Base-by-base conservation (phyloP, 2,113 vertebrate genomes). In the Oxygymnocypris stewartii region DNA sequence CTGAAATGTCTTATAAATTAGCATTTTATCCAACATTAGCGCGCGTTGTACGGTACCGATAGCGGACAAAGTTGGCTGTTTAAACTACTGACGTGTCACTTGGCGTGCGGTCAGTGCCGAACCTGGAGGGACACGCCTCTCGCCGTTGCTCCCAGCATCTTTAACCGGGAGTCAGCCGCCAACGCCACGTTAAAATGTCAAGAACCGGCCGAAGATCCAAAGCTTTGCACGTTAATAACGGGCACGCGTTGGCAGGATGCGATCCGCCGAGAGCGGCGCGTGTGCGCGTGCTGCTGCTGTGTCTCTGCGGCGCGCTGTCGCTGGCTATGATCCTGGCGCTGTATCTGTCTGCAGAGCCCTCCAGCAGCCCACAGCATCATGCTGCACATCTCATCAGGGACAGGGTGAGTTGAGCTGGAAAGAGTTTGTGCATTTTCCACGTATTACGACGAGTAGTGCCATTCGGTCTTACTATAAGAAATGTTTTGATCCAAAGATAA, bases 281-380 rank as follows among this genome's bases (percentile, higher is more conserved):
- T 16, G 90, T 89, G 31, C 93, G 94, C 28, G 88, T 93, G 0
- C 91, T 95, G 88, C 76, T 95, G 63, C 69, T 93, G 6, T 92
- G 94, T 20, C 90, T 95, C n/a, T 65, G 94, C 84, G 93, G 88
- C n/a, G 88, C 90, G 0, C 88, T 96, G 87, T 83, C 94, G 78
- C 86, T 95, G 84, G 89, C 93, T 2, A 79, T 94, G 86, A 79
- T 93, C 16, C 87, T 96, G 73, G 92, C 93, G 0, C 37, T 94
- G 5, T 94, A 94, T 87, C 84, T 95, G 91, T 93, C 92, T 65
- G 92, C 88, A 54, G 91, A 94, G 63, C 63, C 91, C 16, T 75
- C 44, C 44, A 25, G 63, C 13, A 86, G 61, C 23, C 51, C 42
- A 59, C 80, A 78, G 74, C 80, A 86, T 28, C 91, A 89, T 16